phyloP scores from a whole-genome alignment of 1,140 invertebrate species.

The Ostrea denselamellosa region DNA sequence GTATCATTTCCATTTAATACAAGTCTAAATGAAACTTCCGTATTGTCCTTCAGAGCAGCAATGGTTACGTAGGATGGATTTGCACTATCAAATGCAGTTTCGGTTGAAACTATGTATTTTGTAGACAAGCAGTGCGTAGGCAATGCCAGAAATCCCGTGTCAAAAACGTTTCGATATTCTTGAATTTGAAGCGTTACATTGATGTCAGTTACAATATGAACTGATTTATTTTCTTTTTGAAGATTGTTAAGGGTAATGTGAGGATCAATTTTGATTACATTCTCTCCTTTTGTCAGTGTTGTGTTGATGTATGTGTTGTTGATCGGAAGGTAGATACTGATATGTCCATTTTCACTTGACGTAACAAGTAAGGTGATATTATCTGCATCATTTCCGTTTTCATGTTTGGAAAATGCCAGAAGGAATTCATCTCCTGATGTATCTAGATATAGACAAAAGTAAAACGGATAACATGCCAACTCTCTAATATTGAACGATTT shows the following conservation, averaged over 20 bases:
- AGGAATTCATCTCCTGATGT: slow-evolving; percentile 14
- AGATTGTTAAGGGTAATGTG: neutral
- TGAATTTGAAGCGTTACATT: neutral
- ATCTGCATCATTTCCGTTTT: slow-evolving; percentile 39
- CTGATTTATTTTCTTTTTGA: neutral
- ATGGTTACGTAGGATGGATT: slow-evolving; percentile 46
- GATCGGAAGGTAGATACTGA: neutral
- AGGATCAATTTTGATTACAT: neutral
- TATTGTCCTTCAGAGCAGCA: slow-evolving; percentile 52
- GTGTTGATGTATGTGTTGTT: slow-evolving; percentile 16
- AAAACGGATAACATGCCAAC: neutral
- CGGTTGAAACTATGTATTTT: neutral
- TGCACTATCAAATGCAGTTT: neutral
- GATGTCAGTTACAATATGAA: slow-evolving; percentile 30
- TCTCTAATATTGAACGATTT: neutral
- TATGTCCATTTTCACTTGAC: neutral
- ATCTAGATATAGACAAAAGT: neutral
- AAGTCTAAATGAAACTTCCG: slow-evolving; percentile 50
- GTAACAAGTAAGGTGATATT: slow-evolving; percentile 27
- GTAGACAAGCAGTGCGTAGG: slow-evolving; percentile 17
- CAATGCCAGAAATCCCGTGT: slow-evolving; percentile 24
- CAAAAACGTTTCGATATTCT: slow-evolving; percentile 29
- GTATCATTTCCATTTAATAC: slow-evolving; percentile 36
- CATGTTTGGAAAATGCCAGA: slow-evolving; percentile 26
- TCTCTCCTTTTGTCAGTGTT: slow-evolving; percentile 8